Evolutionary conservation across 2,888 invertebrate species (phyloP).

Genomic region (Linnaemya vulpina): DNA sequence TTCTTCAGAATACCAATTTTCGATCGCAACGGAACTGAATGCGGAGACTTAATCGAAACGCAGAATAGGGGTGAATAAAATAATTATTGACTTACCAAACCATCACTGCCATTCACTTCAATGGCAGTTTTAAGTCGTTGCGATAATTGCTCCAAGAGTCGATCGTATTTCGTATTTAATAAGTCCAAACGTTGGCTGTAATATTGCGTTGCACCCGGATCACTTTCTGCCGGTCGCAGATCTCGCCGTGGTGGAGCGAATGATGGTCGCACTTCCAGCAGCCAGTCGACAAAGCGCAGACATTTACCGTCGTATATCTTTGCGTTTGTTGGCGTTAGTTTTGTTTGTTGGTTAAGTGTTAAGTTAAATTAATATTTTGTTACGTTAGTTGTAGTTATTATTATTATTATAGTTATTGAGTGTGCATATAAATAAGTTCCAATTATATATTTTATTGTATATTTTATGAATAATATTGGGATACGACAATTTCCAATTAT

Average conservation of each 20-base stretch:
- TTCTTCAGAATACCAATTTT: too few species aligned
- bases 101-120: conserved; percentile 83
- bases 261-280: conserved; percentile 82
- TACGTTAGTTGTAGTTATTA: conserved; percentile 59
- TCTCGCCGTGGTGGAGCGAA: conserved; percentile 83
- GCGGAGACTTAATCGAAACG: too few species aligned
- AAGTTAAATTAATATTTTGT: conserved; percentile 75
- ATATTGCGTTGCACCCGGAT: conserved; percentile 83
- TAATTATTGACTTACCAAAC: conserved; percentile 81
- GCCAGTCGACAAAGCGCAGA: conserved; percentile 83
- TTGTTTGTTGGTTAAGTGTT: conserved; percentile 76
- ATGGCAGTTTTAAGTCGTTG: conserved; percentile 83
- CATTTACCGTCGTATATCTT: conserved; percentile 84
- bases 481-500: conserved; percentile 69
- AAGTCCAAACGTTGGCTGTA: conserved; percentile 82
- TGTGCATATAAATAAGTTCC: conserved; percentile 35
- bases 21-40: too few species aligned
- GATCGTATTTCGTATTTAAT: conserved; percentile 83
- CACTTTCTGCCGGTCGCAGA: conserved; percentile 80
- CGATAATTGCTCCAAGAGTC: conserved; percentile 82
- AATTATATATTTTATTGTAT: conserved; percentile 8
- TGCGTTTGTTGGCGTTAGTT: conserved; percentile 65
- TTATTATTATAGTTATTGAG: conserved; percentile 13
- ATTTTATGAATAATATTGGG: conserved; percentile 15
- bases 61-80: too few species aligned